These are phyloP conservation scores for Morelia viridis DNA, from an alignment of 2,797 vertebrate genomes.

Conservation along the genomic window DNA sequence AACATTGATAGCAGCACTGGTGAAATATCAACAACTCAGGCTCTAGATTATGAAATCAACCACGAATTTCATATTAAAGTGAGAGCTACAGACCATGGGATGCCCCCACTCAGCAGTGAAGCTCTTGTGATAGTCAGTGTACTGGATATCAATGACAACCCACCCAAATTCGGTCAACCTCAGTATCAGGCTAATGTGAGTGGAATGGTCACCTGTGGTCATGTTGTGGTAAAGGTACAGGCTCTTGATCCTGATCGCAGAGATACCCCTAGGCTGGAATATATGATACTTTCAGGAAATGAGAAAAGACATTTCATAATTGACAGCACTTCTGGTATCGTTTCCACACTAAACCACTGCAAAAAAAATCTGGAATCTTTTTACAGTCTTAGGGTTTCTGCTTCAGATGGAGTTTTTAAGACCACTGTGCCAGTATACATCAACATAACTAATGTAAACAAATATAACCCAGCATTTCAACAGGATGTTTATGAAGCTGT, in stretches of 20 bases:
- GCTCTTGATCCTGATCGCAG: conserved; percentile 88
- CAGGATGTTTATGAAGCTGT: conserved; percentile 91
- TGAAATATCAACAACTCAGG: conserved; percentile 80
- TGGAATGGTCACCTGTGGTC: conserved; percentile 91
- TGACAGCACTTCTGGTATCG: conserved; percentile 90
- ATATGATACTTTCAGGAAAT: conserved; percentile 93
- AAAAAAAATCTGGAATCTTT: conserved; percentile 86
- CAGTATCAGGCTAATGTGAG: conserved; percentile 89
- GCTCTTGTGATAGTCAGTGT: conserved; percentile 82
- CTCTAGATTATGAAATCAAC: conserved; percentile 86
- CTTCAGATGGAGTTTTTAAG: conserved; percentile 93
- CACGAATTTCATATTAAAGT: conserved; percentile 85
- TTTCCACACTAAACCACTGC: conserved; percentile 92
- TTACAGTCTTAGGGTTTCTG: conserved; percentile 89
- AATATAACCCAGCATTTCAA: conserved; percentile 87
- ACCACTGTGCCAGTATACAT: conserved; percentile 92
- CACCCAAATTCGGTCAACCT: conserved; percentile 85
- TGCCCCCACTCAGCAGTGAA: conserved; percentile 81
- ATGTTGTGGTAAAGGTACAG: conserved; percentile 93
- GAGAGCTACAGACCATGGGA: conserved; percentile 84
- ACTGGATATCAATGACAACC: conserved; percentile 93
- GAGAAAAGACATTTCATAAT: conserved; percentile 91
- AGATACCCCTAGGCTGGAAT: conserved; percentile 83
- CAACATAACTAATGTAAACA: conserved; percentile 91
- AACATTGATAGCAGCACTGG: conserved; percentile 83